Evolutionary conservation across 2,113 vertebrate species (phyloP).

Genomic region (Urocynchramus pylzowi): DNA sequence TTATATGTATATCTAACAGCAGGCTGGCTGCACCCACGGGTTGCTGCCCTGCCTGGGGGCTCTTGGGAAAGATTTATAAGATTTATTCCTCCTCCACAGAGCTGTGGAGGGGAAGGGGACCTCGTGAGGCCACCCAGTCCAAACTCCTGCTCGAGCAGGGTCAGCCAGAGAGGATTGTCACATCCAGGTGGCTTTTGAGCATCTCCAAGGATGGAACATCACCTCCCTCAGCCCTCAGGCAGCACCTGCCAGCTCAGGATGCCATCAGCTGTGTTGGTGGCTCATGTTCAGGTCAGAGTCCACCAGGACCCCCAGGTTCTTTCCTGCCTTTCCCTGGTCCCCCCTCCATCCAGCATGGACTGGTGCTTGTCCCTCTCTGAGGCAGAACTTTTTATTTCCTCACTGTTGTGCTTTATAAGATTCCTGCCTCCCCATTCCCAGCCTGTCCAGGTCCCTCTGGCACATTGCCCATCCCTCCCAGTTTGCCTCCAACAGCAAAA

Average conservation of each 20-base stretch:
- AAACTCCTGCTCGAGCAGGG: neutral
- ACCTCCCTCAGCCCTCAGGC: neutral
- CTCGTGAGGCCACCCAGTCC: neutral
- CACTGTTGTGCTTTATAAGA: rapidly evolving
- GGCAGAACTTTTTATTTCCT: neutral
- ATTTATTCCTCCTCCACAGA: neutral
- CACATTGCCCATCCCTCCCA: neutral
- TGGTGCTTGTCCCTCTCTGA: neutral
- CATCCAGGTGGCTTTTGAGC: neutral
- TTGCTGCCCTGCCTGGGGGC: neutral
- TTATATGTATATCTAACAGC: neutral
- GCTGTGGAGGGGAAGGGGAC: neutral
- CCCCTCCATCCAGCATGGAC: too few species aligned
- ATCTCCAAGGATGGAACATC: neutral
- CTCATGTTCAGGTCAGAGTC: neutral
- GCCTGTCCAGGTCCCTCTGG: neutral
- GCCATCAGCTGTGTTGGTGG: neutral
- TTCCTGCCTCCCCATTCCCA: neutral
- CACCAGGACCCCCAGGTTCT: neutral
- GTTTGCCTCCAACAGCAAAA: neutral
- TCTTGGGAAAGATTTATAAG: neutral
- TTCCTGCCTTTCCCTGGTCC: neutral
- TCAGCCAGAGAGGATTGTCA: neutral
- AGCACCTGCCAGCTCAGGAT: neutral
- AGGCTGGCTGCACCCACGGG: neutral